Base-by-base conservation (phyloP, 2,888 invertebrate genomes). In the Chorisops tibialis region DNA sequence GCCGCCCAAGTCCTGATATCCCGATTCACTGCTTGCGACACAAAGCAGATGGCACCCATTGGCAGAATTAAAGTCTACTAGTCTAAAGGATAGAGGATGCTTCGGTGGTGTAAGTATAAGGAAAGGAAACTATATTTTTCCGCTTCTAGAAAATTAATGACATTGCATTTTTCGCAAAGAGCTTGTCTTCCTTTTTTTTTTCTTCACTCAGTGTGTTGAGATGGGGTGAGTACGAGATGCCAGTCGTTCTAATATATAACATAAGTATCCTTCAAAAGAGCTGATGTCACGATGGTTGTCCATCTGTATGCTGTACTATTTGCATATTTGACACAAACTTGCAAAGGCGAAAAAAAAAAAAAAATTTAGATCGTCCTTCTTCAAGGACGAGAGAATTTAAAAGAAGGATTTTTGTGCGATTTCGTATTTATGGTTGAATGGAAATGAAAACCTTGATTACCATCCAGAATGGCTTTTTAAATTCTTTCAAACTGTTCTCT, bases 391-490 rank as follows among this genome's bases (percentile, higher is more conserved):
- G 11, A n/a, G 16, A 7, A 2, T 43, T 18, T 43, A 14, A 18
- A 16, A 41, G 14, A 16, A 43, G 16, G 43, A 18, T 43, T 43
- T 16, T 16, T 16, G 16, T 41, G 16, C 19, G 43, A 50, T 37
- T 50, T 50, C 50, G 35, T 50, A n/a, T n/a, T n/a, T n/a, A 50
- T 35, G 50, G 50, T 35, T 18, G 35, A 50, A 18, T 50, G 50
- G 30, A 1, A n/a, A 4, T 21, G 38, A 52, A 45, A 56, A 45
- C 7, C 56, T 56, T 56, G 56, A 56, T 56, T 56, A 45, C 52
- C 35, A 54, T 39, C 39, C 12, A 41, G 41, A 54, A 54, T 54
- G 39, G 52, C 56, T 56, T 56, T 54, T 56, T 56, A 45, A 56
- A 56, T 56, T 56, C 16, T 18, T 24, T 56, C 30, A 9, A 16